Evolutionary conservation across 1,140 invertebrate species (phyloP).

Genomic region (Brachionus angularis): DNA sequence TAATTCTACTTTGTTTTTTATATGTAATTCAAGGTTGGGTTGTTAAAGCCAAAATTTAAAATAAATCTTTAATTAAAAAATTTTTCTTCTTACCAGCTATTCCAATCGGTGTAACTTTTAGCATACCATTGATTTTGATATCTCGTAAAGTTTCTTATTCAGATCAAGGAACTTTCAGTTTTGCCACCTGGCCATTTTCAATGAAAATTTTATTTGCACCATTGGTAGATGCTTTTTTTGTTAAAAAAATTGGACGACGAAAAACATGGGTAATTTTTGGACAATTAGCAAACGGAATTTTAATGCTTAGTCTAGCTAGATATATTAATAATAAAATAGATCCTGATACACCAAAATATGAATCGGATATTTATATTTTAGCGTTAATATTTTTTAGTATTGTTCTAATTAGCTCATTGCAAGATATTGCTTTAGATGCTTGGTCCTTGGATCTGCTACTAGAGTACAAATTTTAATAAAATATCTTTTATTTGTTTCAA

Average conservation of each 20-base stretch:
- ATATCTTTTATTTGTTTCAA: not conserved
- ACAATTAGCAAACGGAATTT: not conserved
- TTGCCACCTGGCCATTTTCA: slow-evolving; percentile 91
- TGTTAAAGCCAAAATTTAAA: too few relatives aligned
- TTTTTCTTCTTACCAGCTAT: slow-evolving; percentile 86
- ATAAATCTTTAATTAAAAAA: not conserved
- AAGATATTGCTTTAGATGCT: slow-evolving; percentile 98
- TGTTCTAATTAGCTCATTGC: slow-evolving; percentile 93
- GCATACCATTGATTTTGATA: slow-evolving; percentile 85
- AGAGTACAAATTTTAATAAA: slow-evolving; percentile 61
- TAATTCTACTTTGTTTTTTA: too few relatives aligned
- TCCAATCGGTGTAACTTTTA: slow-evolving; percentile 82
- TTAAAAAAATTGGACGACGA: slow-evolving; percentile 74
- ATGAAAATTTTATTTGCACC: slow-evolving; percentile 98
- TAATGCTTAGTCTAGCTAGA: not conserved
- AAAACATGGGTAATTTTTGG: slow-evolving; percentile 75
- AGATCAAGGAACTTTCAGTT: slow-evolving; percentile 87
- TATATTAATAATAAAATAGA: not conserved
- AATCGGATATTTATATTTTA: slow-evolving; percentile 70
- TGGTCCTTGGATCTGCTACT: slow-evolving; percentile 98
- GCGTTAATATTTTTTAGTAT: slow-evolving; percentile 82
- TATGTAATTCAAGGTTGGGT: too few relatives aligned
- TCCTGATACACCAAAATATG: not conserved
- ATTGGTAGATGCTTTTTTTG: slow-evolving; percentile 86
- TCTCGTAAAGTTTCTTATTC: not conserved